Base-by-base conservation (phyloP, 2,797 vertebrate genomes). In the Hirundo rustica region DNA sequence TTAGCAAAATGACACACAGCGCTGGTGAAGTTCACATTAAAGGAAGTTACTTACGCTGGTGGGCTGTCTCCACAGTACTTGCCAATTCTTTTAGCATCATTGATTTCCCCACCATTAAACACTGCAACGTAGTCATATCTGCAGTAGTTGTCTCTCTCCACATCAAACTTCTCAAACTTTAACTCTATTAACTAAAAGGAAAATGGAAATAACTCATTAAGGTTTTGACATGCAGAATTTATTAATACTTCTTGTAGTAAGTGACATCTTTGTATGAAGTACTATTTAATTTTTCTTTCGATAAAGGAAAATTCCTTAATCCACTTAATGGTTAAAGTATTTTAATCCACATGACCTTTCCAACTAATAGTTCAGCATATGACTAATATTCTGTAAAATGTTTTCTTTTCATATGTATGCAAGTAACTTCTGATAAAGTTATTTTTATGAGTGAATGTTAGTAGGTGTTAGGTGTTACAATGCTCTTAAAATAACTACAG, bases 151-250 rank as follows among this genome's bases (percentile, higher is more conserved):
- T 99, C 99, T 76, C 99, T 98, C 76, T 99, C 99, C 82, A 99
- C 98, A n/a, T 99, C 99, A 88, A 99, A 99, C 97, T 99, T 99
- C 97, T 99, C 99, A 27, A 99, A 99, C 95, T 98, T 99, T 78
- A 99, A 91, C 93, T 99, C 99, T 94, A 99, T 99, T 36, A 98
- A 88, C 98, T 98, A 94, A 48, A 87, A 68, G 66, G 42, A 89
- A 95, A 97, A 70, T 48, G 61, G n/a, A 91, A 91, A 55, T 67
- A 76, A 67, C 15, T 88, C 23, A 83, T 77, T 81, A 70, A 81
- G 44, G 62, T 66, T 66, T 66, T 74, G n/a, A 58, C 62, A 80
- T 16, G 23, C 29, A 61, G 47, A 60, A 61, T 82, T 91, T 70
- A 25, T 65, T 48, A 62, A 40, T 75, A 44, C 20, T 88, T 51